Evolutionary conservation across 2,113 vertebrate genomes (phyloP).

Genomic region (Erinaceus europaeus): DNA sequence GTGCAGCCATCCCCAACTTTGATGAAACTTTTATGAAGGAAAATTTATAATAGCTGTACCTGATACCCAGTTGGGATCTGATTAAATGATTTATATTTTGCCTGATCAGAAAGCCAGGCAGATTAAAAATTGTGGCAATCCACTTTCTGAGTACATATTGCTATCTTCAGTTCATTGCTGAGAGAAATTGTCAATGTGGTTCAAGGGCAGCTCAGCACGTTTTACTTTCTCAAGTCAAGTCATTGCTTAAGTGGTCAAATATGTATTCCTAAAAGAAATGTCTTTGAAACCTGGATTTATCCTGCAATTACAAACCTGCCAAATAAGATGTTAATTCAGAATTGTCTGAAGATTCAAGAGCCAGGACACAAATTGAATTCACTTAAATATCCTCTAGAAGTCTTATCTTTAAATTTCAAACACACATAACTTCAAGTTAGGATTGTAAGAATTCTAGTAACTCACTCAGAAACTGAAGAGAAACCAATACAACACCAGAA

Average conservation of each 20-base stretch:
- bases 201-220: slow-evolving; percentile 46
- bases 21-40: slow-evolving; percentile 68
- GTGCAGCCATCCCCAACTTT: slow-evolving; percentile 28
- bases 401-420: slow-evolving; percentile 42
- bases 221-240: slow-evolving; percentile 37
- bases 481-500: neutral
- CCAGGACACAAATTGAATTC: slow-evolving; percentile 36
- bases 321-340: slow-evolving; percentile 57
- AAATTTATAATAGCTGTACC: slow-evolving; percentile 60
- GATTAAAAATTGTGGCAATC: slow-evolving; percentile 43
- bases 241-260: neutral
- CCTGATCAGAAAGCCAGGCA: slow-evolving; percentile 49
- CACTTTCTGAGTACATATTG: neutral
- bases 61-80: slow-evolving; percentile 46
- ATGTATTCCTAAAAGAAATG: slow-evolving; percentile 28
- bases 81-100: slow-evolving; percentile 61
- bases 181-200: slow-evolving; percentile 36
- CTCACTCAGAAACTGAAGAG: neutral
- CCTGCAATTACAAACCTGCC: slow-evolving; percentile 14
- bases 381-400: slow-evolving; percentile 45
- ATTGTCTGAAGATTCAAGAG: slow-evolving; percentile 45
- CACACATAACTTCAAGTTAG: slow-evolving; percentile 5
- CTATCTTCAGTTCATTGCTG: neutral
- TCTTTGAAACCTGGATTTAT: slow-evolving; percentile 4
- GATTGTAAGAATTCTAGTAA: neutral